phyloP scores from a whole-genome alignment of 2,797 vertebrate species.

The Sebastolobus alascanus region DNA sequence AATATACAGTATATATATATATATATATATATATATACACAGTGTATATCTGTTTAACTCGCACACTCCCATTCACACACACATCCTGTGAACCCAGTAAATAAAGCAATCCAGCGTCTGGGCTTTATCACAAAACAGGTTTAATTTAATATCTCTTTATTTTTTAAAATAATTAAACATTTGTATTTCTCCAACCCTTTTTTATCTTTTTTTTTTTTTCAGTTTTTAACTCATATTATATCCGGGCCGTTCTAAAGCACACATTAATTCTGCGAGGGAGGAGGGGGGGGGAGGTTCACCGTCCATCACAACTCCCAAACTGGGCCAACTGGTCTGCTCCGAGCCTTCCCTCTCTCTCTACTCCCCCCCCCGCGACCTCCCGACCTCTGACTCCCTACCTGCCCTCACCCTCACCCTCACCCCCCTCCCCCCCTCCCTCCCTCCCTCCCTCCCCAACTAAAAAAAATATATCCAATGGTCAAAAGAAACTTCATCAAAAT shows the following conservation, averaged over 20 bases:
- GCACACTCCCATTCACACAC: not conserved
- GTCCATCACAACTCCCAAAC: conserved; percentile 40
- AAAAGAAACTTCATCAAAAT: conserved; percentile 79
- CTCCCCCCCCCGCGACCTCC: conserved; percentile 4
- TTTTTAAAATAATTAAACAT: conserved; percentile 92
- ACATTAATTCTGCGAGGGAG: conserved; percentile 74
- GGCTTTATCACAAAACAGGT: conserved; percentile 89
- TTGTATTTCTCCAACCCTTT: conserved; percentile 88
- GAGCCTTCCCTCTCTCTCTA: conserved; percentile 29
- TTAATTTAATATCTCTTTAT: conserved; percentile 91
- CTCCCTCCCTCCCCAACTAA: conserved; percentile 58
- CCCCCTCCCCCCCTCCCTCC: conserved; percentile 14
- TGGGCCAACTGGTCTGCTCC: conserved; percentile 51
- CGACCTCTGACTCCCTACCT: conserved; percentile 19
- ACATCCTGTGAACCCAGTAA: conserved; percentile 32
- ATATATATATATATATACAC: no score
- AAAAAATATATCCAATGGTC: conserved; percentile 74
- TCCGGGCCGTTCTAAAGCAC: conserved; percentile 84
- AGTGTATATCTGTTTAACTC: no score
- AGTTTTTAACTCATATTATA: conserved; percentile 80
- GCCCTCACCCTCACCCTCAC: conserved; percentile 25
- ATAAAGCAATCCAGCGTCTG: conserved; percentile 72
- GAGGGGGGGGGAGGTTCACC: conserved; percentile 57
- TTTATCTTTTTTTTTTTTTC: conserved; percentile 70
- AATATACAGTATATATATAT: no score